Conservation (phyloP, 2,113 vertebrate genomes). For the Nematolebias whitei region DNA sequence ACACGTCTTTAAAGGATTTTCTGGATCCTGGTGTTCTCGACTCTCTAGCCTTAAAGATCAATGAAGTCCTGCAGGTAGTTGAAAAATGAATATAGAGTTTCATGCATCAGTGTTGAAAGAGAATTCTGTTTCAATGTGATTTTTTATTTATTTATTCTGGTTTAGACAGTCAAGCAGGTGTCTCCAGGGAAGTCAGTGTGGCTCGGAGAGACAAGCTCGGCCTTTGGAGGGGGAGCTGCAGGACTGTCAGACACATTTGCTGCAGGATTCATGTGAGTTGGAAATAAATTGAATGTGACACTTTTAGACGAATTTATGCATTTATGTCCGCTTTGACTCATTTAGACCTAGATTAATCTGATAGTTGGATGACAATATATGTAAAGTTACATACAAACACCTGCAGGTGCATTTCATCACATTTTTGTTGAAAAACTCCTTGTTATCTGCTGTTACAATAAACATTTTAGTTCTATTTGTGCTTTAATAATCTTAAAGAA, state of each 20-base stretch:
- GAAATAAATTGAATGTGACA: no score
- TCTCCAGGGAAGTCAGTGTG: conserved; percentile 86
- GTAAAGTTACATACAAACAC: no score
- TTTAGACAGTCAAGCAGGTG: conserved; percentile 42
- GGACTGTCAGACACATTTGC: conserved; percentile 88
- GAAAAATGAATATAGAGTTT: not conserved
- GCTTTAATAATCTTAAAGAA: not conserved
- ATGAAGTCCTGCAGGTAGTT: conserved; percentile 83
- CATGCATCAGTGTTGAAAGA: not conserved
- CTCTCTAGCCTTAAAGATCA: conserved; percentile 77
- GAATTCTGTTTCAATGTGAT: not conserved
- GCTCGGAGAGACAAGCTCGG: conserved; percentile 96
- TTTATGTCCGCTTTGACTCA: not conserved
- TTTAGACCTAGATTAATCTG: not conserved
- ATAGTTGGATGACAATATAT: not conserved
- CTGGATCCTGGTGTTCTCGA: conserved; percentile 88
- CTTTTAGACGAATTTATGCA: no score
- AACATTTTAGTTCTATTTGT: not conserved
- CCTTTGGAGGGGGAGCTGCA: conserved; percentile 89
- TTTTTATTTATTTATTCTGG: not conserved
- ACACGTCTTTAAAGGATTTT: conserved; percentile 88
- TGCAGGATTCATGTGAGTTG: conserved; percentile 94
- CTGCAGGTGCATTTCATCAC: no score
- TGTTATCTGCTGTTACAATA: no score
- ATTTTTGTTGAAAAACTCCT: no score